Evolutionary conservation across 2,113 vertebrate species (phyloP), one percentile per base, ranked within the genome.

Genomic region (Corydoras maculifer): DNA sequence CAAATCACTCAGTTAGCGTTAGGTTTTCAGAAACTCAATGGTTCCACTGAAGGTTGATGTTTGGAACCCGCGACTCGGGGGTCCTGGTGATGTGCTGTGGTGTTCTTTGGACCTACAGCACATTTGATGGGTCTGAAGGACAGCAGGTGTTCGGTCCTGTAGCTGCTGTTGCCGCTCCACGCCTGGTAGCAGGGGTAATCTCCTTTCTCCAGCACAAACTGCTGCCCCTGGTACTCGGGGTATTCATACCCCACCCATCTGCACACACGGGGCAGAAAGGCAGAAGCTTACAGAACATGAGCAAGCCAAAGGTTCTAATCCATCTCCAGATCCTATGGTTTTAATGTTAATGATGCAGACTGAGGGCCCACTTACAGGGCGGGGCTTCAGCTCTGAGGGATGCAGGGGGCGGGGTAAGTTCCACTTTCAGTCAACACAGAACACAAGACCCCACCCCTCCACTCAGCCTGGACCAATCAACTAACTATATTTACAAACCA

Each of bases 181-280:
- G 94, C 91, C 65, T 93, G 92, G 80, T 92, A 97, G 77, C 91
- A 89, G 68, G 96, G 94, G 49, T 96, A 97, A 83, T 98, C 95
- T 30, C 95, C 95, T 79, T 97, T 98, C 90, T 98, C 97, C 86
- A 98, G 87, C 82, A 98, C 94, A 74, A 98, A 98, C 87, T 98
- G 94, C 88, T 98, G 96, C 65, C 96, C 97, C 88, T 96, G 94
- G 88, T 93, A 97, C 81, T 98, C 94, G 0, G 95, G 94, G 81
- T 98, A 94, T 82, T 98, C 95, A 5, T 89, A 98, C 50, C 93
- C 94, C 72, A 96, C 91, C 93, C 94, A 98, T 35, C 94, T 97
- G 81, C 13, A 61, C 32, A 57, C 12, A 70, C 9, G 62, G 35
- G 35, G 35, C 31, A 51, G 62, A 55, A 49, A 54, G 11, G 58